Conservation (phyloP, 1,140 invertebrate genomes). For the Brachionus asplanchnoidis region DNA sequence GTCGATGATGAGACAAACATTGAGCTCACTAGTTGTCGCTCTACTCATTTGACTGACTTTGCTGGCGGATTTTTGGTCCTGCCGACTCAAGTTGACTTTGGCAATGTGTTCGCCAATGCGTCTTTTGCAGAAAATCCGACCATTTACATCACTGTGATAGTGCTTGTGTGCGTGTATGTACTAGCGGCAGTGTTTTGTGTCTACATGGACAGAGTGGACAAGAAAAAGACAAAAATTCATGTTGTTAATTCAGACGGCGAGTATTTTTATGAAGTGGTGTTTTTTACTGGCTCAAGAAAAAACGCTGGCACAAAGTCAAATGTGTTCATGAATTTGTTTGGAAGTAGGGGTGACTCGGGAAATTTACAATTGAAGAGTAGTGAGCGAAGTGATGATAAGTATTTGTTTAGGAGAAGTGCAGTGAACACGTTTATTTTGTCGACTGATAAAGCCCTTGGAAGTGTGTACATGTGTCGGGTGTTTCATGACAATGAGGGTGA, state of each 20-base stretch:
- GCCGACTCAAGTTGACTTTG: constrained; percentile 57
- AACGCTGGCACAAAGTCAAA: constrained; percentile 49
- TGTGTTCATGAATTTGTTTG: constrained; percentile 41
- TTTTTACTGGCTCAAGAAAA: constrained; percentile 59
- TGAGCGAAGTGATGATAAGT: constrained; percentile 38
- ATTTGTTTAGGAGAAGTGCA: constrained; percentile 51
- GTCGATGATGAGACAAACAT: constrained; percentile 43
- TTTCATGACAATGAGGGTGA: constrained; percentile 63
- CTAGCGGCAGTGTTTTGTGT: constrained; percentile 57
- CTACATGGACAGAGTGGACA: constrained; percentile 46
- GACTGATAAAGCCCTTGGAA: constrained; percentile 58
- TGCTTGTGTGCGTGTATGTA: constrained; percentile 58
- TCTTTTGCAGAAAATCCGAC: constrained; percentile 62
- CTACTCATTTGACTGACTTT: constrained; percentile 56
- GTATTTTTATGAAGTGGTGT: constrained; percentile 61
- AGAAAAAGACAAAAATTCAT: constrained; percentile 47
- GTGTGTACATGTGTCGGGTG: constrained; percentile 59
- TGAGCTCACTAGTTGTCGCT: constrained; percentile 47
- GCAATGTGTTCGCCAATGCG: constrained; percentile 55
- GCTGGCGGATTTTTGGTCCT: constrained; percentile 54
- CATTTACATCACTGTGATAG: constrained; percentile 60
- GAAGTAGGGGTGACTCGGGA: neutral
- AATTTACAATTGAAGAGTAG: constrained; percentile 22
- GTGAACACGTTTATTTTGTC: constrained; percentile 60
- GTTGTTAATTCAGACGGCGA: constrained; percentile 59